Base-by-base conservation (phyloP, 1,140 invertebrate species). In the Sipha flava region DNA sequence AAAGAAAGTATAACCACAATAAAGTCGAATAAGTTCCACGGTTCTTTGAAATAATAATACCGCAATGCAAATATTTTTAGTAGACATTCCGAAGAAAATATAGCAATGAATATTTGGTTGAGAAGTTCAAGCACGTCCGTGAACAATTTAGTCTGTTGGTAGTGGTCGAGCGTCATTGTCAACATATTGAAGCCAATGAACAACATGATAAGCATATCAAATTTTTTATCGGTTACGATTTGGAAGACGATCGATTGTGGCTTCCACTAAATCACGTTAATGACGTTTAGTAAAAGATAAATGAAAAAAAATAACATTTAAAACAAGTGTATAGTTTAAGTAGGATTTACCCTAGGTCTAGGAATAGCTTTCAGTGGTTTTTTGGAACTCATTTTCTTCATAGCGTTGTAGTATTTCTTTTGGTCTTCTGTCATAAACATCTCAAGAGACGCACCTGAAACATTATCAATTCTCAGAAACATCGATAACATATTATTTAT, bases 401-500 rank as follows among this genome's bases (percentile, higher is more conserved):
- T 99, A 77, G 97, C 97, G 87, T 97, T 98, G 88, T 98, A 99
- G 87, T 99, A 99, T 88, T 98, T 99, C 90, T 98, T 99, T 88
- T 99, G 97, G 88, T 98, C 96, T 87, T 99, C 97, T 82, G 97
- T 98, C 97, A 99, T 98, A 89, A 99, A 98, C 95, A 98, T 97
- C 87, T 98, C 97, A 64, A 99, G 89, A 82, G 96, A 98, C 82
- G 96, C 97, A 84, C 97, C 97, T 84, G 95, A 94, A 86, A 89
- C 84, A 83, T 85, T 79, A 84, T 57, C 23, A 59, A 40, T 6
- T 4, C 37, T 6, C 10, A 40, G 4, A 40, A 40, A 40, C 10
- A 6, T 10, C 4, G 10, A 40, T 40, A 40, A 40, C 37, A 10
- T 40, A 40, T n/a, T n/a, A n/a, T n/a, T n/a, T n/a, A n/a, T n/a